Evolutionary conservation across 2,113 vertebrate species (phyloP).

Genomic region (Corythaeola cristata): DNA sequence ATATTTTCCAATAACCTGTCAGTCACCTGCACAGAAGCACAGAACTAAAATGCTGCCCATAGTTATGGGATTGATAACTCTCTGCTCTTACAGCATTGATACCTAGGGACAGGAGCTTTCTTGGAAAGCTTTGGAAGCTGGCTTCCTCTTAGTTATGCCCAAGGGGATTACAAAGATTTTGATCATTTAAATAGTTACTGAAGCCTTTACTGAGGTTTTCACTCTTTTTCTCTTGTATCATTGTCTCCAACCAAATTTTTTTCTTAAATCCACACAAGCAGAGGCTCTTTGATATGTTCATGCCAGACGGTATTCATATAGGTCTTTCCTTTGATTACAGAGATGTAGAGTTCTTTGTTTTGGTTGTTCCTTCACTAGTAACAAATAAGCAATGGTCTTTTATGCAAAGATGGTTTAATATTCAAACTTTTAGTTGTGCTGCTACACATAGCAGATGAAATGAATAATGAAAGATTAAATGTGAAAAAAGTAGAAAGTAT

Average conservation of each 20-base stretch:
- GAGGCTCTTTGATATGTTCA: not conserved
- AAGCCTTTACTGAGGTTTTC: not conserved
- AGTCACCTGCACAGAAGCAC: not conserved
- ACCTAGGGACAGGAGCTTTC: not conserved
- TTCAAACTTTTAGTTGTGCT: not conserved
- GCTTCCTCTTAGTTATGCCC: not conserved
- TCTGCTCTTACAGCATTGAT: not conserved
- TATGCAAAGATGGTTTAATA: not conserved
- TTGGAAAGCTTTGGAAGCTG: too few species aligned
- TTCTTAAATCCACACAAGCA: not conserved
- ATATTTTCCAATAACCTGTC: not conserved
- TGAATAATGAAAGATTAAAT: not conserved
- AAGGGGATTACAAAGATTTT: not conserved
- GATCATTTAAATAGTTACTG: not conserved
- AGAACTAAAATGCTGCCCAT: not conserved
- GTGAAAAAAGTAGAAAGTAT: not conserved
- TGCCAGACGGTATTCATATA: not conserved
- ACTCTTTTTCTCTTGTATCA: not conserved
- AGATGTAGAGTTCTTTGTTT: not conserved
- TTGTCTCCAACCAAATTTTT: not conserved
- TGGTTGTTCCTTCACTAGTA: not conserved
- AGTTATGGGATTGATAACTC: not conserved
- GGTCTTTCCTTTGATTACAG: not conserved
- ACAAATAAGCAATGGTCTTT: not conserved
- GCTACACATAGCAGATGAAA: not conserved